Conservation (phyloP, 1,140 invertebrate species). For the Lepidurus apus region DNA sequence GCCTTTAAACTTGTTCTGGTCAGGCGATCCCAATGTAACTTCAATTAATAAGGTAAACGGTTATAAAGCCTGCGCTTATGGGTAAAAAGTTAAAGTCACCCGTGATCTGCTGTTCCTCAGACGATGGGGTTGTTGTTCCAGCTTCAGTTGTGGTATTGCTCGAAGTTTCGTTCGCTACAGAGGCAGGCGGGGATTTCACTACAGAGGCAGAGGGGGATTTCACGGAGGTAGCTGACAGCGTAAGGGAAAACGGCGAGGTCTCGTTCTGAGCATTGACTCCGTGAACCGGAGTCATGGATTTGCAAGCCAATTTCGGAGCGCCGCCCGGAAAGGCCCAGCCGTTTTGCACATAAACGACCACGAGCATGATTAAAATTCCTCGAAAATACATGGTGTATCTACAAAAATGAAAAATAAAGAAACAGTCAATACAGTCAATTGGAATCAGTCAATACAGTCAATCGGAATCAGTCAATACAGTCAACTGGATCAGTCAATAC, state of each 20-base stretch:
- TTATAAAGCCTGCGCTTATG: neutral
- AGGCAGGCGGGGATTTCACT: neutral
- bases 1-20: neutral
- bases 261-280: conserved; percentile 3
- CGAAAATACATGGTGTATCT: neutral
- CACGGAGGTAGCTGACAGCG: neutral
- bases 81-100: neutral
- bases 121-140: neutral
- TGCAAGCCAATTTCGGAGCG: conserved; percentile 22
- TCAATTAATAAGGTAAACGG: neutral
- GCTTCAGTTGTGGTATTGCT: neutral
- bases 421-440: neutral
- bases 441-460: too few relatives aligned
- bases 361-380: neutral
- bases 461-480: neutral
- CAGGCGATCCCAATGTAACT: neutral
- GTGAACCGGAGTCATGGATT: conserved; percentile 26
- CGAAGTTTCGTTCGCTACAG: neutral
- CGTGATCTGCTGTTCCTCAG: neutral
- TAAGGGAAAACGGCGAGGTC: neutral
- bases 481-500: too few relatives aligned
- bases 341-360: neutral
- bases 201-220: neutral
- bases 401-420: neutral
- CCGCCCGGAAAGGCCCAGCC: conserved; percentile 20